These are phyloP conservation scores for Caenorhabditis panamensis DNA, from an alignment of 2,888 invertebrate genomes.

Conservation along the genomic window DNA sequence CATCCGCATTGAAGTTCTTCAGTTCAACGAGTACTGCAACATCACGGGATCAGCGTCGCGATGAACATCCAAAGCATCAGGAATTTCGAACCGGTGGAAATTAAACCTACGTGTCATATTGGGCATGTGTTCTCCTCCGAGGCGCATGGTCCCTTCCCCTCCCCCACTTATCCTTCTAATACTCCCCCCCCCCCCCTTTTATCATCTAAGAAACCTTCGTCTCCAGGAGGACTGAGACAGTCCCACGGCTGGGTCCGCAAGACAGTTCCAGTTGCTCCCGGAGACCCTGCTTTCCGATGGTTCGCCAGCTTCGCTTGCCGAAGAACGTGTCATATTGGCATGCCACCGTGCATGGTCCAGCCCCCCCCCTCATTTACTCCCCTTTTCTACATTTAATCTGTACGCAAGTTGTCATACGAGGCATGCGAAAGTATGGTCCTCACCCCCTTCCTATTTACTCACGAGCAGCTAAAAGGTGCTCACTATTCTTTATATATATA, in stretches of 20 bases:
- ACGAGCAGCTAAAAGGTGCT: background rate
- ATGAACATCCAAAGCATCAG: background rate
- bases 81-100: background rate
- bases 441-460: background rate
- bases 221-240: no score
- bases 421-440: background rate
- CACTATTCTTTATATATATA: background rate
- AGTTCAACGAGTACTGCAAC: slow-evolving; percentile 46
- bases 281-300: no score
- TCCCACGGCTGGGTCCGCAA: no score
- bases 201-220: no score
- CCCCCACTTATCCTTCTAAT: no score
- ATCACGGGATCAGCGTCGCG: background rate
- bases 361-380: background rate
- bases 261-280: no score
- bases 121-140: background rate
- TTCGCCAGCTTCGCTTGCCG: background rate
- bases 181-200: no score
- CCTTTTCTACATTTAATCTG: background rate
- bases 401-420: slow-evolving; percentile 2
- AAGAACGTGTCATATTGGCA: slow-evolving; percentile 11
- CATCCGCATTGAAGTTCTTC: slow-evolving; percentile 29
- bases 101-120: background rate
- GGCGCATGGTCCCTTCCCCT: background rate
- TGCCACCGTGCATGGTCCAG: slow-evolving; percentile 1